Conservation (phyloP, 1,140 invertebrate genomes). For the Aphelenchoides avenae region DNA sequence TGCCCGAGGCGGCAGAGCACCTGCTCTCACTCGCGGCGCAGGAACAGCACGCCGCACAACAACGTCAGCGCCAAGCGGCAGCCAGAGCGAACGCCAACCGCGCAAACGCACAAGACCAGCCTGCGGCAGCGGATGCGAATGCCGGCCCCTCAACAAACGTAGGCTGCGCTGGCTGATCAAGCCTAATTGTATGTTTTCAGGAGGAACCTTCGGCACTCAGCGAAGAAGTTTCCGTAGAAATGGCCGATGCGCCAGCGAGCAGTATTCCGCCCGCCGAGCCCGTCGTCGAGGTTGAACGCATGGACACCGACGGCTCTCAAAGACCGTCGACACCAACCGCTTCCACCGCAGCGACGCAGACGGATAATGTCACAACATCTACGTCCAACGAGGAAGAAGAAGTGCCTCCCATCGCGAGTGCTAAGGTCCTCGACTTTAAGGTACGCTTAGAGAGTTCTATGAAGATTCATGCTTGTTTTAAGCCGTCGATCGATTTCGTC, state of each 20-base stretch:
- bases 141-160: neutral
- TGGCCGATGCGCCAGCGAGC: no score
- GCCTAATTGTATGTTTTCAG: no score
- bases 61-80: conserved; percentile 4
- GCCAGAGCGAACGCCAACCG: conserved; percentile 12
- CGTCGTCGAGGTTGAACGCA: no score
- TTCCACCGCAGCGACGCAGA: neutral
- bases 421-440: conserved; percentile 21
- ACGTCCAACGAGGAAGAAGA: neutral
- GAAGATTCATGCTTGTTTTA: neutral
- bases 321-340: neutral
- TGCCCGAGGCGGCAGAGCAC: conserved; percentile 23
- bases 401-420: neutral
- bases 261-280: neutral
- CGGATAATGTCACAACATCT: neutral
- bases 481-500: conserved; percentile 23
- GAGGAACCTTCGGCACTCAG: no score
- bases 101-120: neutral
- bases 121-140: neutral
- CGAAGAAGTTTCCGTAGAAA: no score
- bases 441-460: neutral
- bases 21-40: no score
- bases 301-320: conserved; percentile 8
- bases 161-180: no score
- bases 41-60: no score